Evolutionary conservation across 2,797 vertebrate genomes (phyloP).

Genomic region (Triplophysa yarkandensis): DNA sequence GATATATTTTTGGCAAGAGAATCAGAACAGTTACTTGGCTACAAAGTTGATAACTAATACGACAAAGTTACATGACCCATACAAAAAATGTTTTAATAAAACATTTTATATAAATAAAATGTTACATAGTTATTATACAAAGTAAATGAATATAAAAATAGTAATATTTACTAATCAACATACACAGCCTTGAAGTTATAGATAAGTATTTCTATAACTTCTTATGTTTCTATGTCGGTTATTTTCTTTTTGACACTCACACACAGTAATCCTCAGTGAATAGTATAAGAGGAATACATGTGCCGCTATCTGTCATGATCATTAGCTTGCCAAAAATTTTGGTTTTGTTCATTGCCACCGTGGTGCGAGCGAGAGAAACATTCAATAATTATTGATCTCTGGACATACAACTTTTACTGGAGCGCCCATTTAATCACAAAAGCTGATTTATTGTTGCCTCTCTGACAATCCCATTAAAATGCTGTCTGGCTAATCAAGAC

Average conservation of each 20-base stretch:
- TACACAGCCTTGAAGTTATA: no score
- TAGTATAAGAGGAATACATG: background rate
- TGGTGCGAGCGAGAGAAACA: constrained; percentile 74
- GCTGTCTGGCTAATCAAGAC: constrained; percentile 86
- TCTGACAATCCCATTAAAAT: constrained; percentile 86
- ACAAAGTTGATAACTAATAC: no score
- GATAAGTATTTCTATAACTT: background rate
- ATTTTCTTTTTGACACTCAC: constrained; percentile 7
- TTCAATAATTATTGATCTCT: constrained; percentile 83
- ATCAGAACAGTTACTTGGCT: no score
- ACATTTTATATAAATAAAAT: no score
- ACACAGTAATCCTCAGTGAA: background rate
- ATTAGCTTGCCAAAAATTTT: constrained; percentile 71
- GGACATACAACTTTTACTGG: constrained; percentile 81
- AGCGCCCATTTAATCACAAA: constrained; percentile 85
- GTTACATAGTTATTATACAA: no score
- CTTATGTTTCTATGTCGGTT: background rate
- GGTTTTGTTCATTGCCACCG: constrained; percentile 58
- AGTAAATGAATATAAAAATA: no score
- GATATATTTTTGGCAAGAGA: no score
- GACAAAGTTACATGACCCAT: no score
- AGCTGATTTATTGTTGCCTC: constrained; percentile 82
- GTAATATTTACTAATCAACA: no score
- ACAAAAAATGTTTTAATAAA: no score
- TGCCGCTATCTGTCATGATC: constrained; percentile 60